Conservation (phyloP, 2,797 vertebrate genomes). For the Chaunax sp. region DNA sequence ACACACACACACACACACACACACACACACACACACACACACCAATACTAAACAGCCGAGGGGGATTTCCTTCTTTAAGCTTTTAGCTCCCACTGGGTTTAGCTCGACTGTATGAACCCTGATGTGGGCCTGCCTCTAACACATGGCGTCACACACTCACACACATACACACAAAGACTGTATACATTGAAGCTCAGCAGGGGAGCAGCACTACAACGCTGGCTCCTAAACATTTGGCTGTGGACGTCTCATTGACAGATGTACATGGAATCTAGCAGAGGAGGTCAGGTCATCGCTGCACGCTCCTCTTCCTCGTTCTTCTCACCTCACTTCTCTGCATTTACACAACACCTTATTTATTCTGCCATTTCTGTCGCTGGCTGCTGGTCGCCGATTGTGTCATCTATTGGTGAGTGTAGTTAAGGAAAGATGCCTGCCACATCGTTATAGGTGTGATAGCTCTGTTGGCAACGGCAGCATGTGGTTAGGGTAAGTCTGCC, state of each 20-base stretch:
- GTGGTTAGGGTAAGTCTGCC: slow-evolving; percentile 35
- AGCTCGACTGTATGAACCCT: slow-evolving; percentile 79
- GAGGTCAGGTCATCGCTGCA: slow-evolving; percentile 66
- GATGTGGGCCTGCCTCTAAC: slow-evolving; percentile 80
- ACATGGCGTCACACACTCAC: slow-evolving; percentile 73
- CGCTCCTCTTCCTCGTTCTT: slow-evolving; percentile 52
- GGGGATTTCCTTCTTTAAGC: slow-evolving; percentile 84
- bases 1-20: not conserved
- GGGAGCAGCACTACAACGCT: slow-evolving; percentile 58
- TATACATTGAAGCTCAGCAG: slow-evolving; percentile 69
- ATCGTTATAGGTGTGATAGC: slow-evolving; percentile 44
- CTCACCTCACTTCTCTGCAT: slow-evolving; percentile 29
- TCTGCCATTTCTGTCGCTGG: slow-evolving; percentile 40
- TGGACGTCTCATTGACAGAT: slow-evolving; percentile 74
- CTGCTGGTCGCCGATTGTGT: slow-evolving; percentile 45
- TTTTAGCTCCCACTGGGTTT: slow-evolving; percentile 84
- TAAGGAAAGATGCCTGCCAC: slow-evolving; percentile 38
- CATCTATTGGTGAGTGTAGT: slow-evolving; percentile 32
- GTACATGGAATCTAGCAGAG: slow-evolving; percentile 67
- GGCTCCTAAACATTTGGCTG: slow-evolving; percentile 75
- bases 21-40: too few species aligned
- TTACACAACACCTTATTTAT: slow-evolving; percentile 41
- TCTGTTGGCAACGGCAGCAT: slow-evolving; percentile 47
- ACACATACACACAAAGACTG: slow-evolving; percentile 36
- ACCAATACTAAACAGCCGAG: slow-evolving; percentile 57